A percentile compares a stretch with the other conserved stretches of the same genome.
These are phyloP conservation scores for Isaurus tuberculatus DNA, from an alignment of 92 coral and sea anemone genomes.

Conservation along the genomic window DNA sequence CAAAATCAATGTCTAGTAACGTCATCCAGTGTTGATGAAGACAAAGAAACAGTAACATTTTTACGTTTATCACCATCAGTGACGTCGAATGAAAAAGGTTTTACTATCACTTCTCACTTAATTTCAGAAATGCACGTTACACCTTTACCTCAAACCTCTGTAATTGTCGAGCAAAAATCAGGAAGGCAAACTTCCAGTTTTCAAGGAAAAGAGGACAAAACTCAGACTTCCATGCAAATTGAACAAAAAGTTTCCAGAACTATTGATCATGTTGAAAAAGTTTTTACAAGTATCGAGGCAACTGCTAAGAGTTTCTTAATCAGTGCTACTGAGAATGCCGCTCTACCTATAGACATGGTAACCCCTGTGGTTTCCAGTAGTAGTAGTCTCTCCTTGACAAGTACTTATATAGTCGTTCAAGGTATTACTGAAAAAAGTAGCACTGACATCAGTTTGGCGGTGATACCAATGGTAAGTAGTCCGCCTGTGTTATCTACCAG, in stretches of 20 bases:
- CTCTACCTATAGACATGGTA: background rate
- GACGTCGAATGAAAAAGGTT: background rate
- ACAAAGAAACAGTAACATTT: background rate
- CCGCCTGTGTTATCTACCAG: too few species aligned
- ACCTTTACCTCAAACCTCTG: background rate
- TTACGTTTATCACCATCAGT: background rate
- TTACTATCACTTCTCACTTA: background rate
- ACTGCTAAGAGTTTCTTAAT: too few species aligned
- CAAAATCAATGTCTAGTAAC: conserved; percentile 17
- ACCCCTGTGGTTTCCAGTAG: background rate
- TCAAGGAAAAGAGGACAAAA: too few species aligned
- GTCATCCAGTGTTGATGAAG: background rate
- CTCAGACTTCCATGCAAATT: too few species aligned
- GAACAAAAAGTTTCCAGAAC: background rate
- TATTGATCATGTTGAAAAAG: background rate
- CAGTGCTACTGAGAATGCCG: background rate
- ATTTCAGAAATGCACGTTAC: background rate
- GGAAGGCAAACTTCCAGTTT: too few species aligned
- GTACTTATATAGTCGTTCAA: background rate
- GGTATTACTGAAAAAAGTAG: background rate
- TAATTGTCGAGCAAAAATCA: too few species aligned
- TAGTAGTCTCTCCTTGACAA: background rate
- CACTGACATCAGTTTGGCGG: too few species aligned
- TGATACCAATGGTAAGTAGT: too few species aligned
- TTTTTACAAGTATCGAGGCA: too few species aligned